Conservation (phyloP, 2,797 vertebrate genomes). For the Gymnodraco acuticeps region DNA sequence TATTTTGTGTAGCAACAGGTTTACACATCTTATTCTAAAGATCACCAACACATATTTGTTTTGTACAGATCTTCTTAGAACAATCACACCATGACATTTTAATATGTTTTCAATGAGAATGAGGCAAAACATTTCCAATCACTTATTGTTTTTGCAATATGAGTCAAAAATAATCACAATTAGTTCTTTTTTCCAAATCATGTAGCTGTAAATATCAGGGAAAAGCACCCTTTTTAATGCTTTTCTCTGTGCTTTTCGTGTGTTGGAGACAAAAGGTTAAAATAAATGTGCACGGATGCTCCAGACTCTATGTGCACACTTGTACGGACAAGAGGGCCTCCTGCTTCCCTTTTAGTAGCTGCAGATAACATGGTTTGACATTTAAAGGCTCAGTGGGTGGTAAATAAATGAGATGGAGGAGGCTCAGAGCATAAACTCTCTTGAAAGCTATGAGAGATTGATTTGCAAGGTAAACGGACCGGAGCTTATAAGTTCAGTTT, state of each 20-base stretch:
- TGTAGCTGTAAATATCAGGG: too few species aligned
- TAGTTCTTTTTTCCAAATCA: too few species aligned
- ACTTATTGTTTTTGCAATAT: too few species aligned
- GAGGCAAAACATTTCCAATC: too few species aligned
- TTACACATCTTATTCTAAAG: too few species aligned
- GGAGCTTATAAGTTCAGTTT: conserved; percentile 40
- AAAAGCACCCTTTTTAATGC: too few species aligned
- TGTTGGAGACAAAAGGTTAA: background rate
- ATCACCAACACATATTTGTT: too few species aligned
- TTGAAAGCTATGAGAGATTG: conserved; percentile 54
- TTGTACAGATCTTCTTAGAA: too few species aligned
- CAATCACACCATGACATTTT: too few species aligned
- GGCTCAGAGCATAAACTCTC: conserved; percentile 46
- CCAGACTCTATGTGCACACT: background rate
- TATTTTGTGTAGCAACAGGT: too few species aligned
- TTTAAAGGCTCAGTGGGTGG: conserved; percentile 53
- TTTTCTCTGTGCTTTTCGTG: background rate
- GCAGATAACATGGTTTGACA: conserved; percentile 51
- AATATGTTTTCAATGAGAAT: too few species aligned
- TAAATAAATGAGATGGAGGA: conserved; percentile 49
- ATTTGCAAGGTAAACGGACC: conserved; percentile 61
- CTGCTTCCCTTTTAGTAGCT: conserved; percentile 27
- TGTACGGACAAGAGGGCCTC: conserved; percentile 8
- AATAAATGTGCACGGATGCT: background rate
- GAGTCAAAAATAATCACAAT: too few species aligned